phyloP scores from a whole-genome alignment of 2,888 invertebrate genomes.

The Parapristionchus giblindavisi region DNA sequence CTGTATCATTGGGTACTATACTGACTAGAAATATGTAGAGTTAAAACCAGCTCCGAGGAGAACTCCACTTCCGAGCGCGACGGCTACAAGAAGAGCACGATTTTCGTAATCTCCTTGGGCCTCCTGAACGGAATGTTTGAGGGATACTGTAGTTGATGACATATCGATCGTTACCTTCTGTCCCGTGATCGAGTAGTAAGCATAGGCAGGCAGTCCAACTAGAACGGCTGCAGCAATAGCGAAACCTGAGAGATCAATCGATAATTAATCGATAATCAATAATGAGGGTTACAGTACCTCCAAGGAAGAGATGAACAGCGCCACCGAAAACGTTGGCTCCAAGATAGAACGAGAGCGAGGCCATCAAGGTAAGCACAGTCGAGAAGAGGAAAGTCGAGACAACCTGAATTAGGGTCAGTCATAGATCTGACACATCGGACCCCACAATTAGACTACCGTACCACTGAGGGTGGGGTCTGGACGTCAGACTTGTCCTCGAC shows the following conservation, averaged over 20 bases:
- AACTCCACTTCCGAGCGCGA: constrained; percentile 51
- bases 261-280: not conserved
- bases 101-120: too few relatives aligned
- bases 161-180: too few relatives aligned
- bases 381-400: constrained; percentile 55
- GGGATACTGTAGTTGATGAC: too few relatives aligned
- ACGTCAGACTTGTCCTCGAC: constrained; percentile 30
- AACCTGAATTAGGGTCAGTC: too few relatives aligned
- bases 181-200: constrained; percentile 19
- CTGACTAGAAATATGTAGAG: constrained; percentile 47
- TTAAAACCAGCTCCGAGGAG: constrained; percentile 54
- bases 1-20: too few relatives aligned
- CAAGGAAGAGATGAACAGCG: constrained; percentile 53
- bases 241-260: constrained; percentile 20
- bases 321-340: constrained; percentile 51
- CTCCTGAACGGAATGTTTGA: too few relatives aligned
- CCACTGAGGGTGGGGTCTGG: constrained; percentile 22
- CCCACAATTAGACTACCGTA: not conserved
- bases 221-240: not conserved
- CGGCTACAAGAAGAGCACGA: constrained; percentile 52
- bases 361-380: constrained; percentile 48
- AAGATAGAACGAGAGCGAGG: constrained; percentile 44
- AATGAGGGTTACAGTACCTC: constrained; percentile 38
- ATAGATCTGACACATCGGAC: too few relatives aligned
- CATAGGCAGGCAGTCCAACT: constrained; percentile 19